Conservation (phyloP, 2,888 invertebrate species). For the Cosmia trapezina region DNA sequence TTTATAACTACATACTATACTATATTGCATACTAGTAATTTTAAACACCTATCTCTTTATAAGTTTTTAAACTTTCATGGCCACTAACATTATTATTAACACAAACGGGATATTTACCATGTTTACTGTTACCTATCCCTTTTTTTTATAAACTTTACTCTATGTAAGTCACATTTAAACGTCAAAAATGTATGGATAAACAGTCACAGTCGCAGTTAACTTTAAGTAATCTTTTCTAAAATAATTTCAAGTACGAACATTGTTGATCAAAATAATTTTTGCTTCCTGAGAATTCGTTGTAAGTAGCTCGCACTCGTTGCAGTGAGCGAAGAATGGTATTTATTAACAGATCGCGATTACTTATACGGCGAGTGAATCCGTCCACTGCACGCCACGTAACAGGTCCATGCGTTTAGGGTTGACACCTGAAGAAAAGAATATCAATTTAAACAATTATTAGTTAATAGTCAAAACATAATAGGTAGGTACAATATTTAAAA, state of each 20-base stretch:
- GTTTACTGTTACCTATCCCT: no score
- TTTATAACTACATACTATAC: neutral
- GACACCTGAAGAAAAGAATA: constrained; percentile 39
- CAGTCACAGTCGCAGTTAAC: no score
- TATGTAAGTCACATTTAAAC: no score
- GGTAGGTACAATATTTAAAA: neutral
- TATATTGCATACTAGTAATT: no score
- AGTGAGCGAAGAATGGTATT: constrained; percentile 76
- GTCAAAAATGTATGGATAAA: no score
- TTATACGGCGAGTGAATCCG: constrained; percentile 77
- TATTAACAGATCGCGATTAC: constrained; percentile 80
- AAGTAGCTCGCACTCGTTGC: constrained; percentile 59
- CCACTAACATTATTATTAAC: no score
- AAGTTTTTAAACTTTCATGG: no score
- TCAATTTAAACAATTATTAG: neutral
- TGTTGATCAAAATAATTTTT: neutral
- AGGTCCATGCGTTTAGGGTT: constrained; percentile 72
- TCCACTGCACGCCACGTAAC: constrained; percentile 77
- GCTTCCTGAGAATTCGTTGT: constrained; percentile 61
- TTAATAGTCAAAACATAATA: no score
- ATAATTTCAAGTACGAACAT: neutral
- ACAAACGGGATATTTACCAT: no score
- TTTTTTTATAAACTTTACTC: no score
- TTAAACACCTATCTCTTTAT: no score
- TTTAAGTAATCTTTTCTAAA: no score